phyloP scores from a whole-genome alignment of 2,113 vertebrate genomes.

The Myocastor coypus region DNA sequence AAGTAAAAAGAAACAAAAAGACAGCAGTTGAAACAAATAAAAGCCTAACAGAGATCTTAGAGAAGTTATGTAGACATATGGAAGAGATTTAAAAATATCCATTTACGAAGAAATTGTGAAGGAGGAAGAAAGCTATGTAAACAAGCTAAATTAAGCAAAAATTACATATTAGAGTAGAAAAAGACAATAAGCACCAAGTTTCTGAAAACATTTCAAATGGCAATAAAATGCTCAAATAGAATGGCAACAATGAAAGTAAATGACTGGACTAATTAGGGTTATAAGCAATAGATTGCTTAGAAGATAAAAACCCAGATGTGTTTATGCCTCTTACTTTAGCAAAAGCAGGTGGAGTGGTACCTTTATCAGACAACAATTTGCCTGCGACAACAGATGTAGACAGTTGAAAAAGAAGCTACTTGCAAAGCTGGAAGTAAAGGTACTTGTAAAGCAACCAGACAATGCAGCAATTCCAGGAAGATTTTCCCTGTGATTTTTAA shows the following conservation, averaged over 20 bases:
- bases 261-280: constrained; percentile 75
- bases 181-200: constrained; percentile 72
- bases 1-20: constrained; percentile 64
- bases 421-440: not conserved
- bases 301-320: constrained; percentile 78
- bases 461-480: constrained; percentile 51
- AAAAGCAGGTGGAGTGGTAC: constrained; percentile 82
- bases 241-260: constrained; percentile 59
- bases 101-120: constrained; percentile 70
- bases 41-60: constrained; percentile 57
- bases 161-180: constrained; percentile 59
- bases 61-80: constrained; percentile 71
- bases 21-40: constrained; percentile 22
- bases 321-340: constrained; percentile 75
- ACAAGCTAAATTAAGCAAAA: constrained; percentile 75
- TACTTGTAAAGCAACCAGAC: constrained; percentile 65
- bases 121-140: constrained; percentile 67
- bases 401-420: constrained; percentile 13
- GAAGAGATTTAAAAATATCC: constrained; percentile 69
- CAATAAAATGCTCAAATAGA: constrained; percentile 62
- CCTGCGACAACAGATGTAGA: constrained; percentile 65
- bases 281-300: constrained; percentile 65
- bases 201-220: constrained; percentile 71
- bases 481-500: constrained; percentile 65
- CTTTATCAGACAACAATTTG: constrained; percentile 82